Percentiles rank a stretch among this genome's conserved stretches.
These are phyloP conservation scores for Dallia pectoralis DNA, from an alignment of 2,797 vertebrate genomes.

Conservation along the genomic window DNA sequence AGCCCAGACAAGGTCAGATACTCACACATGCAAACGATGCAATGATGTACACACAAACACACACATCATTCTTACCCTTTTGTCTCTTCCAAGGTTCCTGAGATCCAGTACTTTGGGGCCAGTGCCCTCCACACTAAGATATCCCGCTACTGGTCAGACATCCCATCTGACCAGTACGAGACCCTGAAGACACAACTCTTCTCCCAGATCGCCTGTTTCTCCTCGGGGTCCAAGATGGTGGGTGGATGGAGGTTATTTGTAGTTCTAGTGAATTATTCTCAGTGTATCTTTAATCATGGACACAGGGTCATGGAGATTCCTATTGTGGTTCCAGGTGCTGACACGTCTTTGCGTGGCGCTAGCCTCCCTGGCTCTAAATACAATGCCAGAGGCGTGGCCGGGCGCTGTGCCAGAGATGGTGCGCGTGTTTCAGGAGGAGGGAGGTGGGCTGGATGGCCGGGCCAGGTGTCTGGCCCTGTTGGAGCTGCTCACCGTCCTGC, in stretches of 20 bases:
- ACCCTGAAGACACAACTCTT: constrained; percentile 95
- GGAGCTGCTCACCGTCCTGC: constrained; percentile 95
- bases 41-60: constrained; percentile 5
- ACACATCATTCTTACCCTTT: not conserved
- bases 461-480: constrained; percentile 93
- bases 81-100: constrained; percentile 79
- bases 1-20: constrained; percentile 86
- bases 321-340: constrained; percentile 68
- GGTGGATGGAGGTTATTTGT: not conserved
- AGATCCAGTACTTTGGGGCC: constrained; percentile 99
- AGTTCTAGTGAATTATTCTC: no score
- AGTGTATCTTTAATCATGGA: no score
- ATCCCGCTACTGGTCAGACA: constrained; percentile 97
- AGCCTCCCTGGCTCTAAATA: constrained; percentile 96
- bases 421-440: constrained; percentile 93
- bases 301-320: not conserved
- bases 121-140: constrained; percentile 98
- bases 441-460: constrained; percentile 88
- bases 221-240: constrained; percentile 93
- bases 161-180: constrained; percentile 95
- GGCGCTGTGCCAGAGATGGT: constrained; percentile 97
- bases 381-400: constrained; percentile 97
- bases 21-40: not conserved
- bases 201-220: constrained; percentile 93
- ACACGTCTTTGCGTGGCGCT: constrained; percentile 95